Conservation (phyloP, 1,140 invertebrate species). For the Cylas formicarius region DNA sequence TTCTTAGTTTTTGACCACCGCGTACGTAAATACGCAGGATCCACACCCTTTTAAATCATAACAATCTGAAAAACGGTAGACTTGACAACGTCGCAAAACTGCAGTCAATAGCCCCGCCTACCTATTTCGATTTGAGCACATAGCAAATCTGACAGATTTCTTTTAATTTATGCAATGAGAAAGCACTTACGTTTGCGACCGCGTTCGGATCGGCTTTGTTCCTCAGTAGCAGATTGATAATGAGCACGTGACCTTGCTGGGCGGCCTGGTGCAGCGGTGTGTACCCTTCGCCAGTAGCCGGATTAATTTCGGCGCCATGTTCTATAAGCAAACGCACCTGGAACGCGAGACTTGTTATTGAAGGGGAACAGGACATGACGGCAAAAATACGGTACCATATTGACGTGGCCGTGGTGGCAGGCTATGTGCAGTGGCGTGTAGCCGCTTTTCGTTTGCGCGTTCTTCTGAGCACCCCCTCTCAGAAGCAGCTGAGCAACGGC, state of each 20-base stretch:
- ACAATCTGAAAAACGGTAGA: too few species aligned
- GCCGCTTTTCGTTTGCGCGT: slow-evolving; percentile 81
- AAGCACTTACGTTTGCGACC: slow-evolving; percentile 67
- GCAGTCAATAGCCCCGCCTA: too few species aligned
- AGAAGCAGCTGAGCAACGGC: slow-evolving; percentile 78
- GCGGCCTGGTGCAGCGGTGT: slow-evolving; percentile 97
- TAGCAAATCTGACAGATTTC: too few species aligned
- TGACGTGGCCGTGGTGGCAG: slow-evolving; percentile 92
- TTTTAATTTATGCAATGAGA: background rate
- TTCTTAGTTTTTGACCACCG: too few species aligned
- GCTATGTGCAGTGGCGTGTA: slow-evolving; percentile 97
- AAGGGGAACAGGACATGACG: too few species aligned
- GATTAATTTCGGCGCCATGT: slow-evolving; percentile 65
- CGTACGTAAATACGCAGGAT: too few species aligned
- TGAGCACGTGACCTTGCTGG: slow-evolving; percentile 93
- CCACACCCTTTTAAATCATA: too few species aligned
- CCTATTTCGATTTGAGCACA: too few species aligned
- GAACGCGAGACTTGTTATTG: background rate
- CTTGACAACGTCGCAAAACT: too few species aligned
- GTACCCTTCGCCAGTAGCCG: slow-evolving; percentile 77
- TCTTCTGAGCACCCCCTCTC: slow-evolving; percentile 72
- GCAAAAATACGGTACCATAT: slow-evolving; percentile 61
- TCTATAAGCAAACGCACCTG: slow-evolving; percentile 71
- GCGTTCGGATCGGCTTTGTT: slow-evolving; percentile 93
- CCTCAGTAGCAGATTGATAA: slow-evolving; percentile 90